phyloP scores from a whole-genome alignment of 2,113 vertebrate species.

The Ptyas mucosa region DNA sequence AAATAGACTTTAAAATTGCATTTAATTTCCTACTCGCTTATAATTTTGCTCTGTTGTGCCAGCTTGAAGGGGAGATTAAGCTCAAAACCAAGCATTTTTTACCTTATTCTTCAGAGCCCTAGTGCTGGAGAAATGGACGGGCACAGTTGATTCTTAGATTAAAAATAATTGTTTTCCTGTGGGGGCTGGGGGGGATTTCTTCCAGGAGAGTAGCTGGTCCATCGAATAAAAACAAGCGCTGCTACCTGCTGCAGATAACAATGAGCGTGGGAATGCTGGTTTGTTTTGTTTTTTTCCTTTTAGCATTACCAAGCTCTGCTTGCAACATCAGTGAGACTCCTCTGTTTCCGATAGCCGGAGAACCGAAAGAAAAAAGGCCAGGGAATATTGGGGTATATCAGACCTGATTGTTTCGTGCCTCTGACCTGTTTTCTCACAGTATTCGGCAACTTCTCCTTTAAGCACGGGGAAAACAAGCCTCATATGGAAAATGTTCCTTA shows the following conservation, averaged over 20 bases:
- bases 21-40: background rate
- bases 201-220: background rate
- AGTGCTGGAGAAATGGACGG: background rate
- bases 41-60: background rate
- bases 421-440: background rate
- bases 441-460: background rate
- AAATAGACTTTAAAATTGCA: background rate
- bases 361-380: background rate
- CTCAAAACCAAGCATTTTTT: background rate
- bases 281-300: background rate
- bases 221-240: background rate
- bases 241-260: background rate
- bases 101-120: background rate
- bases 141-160: background rate
- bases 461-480: background rate
- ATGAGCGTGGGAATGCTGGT: background rate
- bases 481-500: background rate
- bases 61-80: background rate
- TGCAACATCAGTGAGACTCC: background rate
- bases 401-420: background rate
- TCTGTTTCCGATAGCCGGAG: background rate
- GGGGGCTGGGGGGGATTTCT: background rate
- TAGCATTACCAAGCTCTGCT: background rate
- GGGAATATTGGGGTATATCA: background rate
- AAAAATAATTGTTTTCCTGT: background rate